Evolutionary conservation across 2,797 vertebrate species (phyloP), one percentile per base, ranked within the genome.

Genomic region (Cynodonichthys magdalenae): DNA sequence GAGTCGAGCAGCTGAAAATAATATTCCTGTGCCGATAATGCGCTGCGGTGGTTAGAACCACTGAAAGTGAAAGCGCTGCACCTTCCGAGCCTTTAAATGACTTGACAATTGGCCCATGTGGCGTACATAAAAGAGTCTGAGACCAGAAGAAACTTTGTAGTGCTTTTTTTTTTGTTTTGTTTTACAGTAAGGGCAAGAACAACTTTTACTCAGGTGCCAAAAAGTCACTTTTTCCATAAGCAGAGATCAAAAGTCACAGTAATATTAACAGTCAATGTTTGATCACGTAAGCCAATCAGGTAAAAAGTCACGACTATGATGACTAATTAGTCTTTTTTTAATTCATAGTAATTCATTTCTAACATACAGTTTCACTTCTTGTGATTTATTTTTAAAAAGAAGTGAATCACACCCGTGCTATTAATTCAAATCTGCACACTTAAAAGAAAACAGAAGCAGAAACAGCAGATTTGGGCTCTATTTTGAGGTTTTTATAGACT

Each of bases 41-140:
- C 45, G 78, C 72, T 66, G 59, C 24, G 64, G 79, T 79, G 77
- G 77, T 79, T 81, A 48, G 64, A 89, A 83, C 84, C 77, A 68
- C 80, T 71, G 83, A 92, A 79, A 93, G 87, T 85, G 87, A 89
- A 91, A 91, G 75, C 60, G 49, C 51, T 69, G 70, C 70, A 67
- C 74, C 69, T 73, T 74, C 71, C 9, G 60, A 81, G 71, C 73
- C 28, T 71, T 83, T 66, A 85, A 81, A 91, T 88, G 88, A 90
- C 74, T 89, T 80, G 76, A 69, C 79, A 69, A 29, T 28, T 51
- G 69, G 63, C 44, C 53, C 8, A 65, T 75, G 83, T 71, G 85
- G 79, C 82, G 81, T 65, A 87, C 78, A 72, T 77, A 66, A 79
- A 87, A 82, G 78, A 72, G 59, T 47, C 47, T 52, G 63, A 80